Evolutionary conservation across 2,797 vertebrate genomes (phyloP), one percentile per base, ranked within the genome.

Genomic region (Microhierax caerulescens): DNA sequence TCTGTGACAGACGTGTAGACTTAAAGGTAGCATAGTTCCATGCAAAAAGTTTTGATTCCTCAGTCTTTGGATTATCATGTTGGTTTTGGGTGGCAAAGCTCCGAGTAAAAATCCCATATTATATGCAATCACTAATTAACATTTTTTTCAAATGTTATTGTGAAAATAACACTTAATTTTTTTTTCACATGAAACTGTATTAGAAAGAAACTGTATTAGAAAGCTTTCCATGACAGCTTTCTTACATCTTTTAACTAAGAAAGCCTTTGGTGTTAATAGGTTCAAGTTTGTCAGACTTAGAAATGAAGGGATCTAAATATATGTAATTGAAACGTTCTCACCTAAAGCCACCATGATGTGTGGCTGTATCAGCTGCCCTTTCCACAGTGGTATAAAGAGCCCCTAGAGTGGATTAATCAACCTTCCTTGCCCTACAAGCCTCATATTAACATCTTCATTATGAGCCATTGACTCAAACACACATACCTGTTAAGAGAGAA

Each of bases 121-220:
- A 65, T 67, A 47, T 56, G 39, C 19, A 63, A 9, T 80, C 21
- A 74, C 73, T 91, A 90, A 54, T 93, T 94, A 92, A 79, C 45
- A 67, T 85, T 91, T 25, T 77, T 93, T 78, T 91, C 22, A 82
- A 89, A 89, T 67, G 25, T 75, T 95, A 79, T 82, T 93, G 51
- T 73, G 45, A 16, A 75, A 73, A 8, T 53, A 91, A 73, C 50
- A 88, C 37, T 70, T n/a, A n/a, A 1, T 27, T n/a, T 85, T 48
- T 93, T 93, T 86, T 88, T 34, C 69, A 78, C 37, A 69, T 75
- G 22, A 89, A 92, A 69, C 54, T 79, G 17, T 72, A 69, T 93
- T 88, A 91, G 77, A 60, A 94, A 84, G 56, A 78, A 79, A 95
- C n/a, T n/a, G n/a, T n/a, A n/a, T n/a, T 92, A 89, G 39, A 85